These are phyloP conservation scores for Pithecia hirsuta DNA, from an alignment of 2,797 vertebrate genomes.

Conservation along the genomic window DNA sequence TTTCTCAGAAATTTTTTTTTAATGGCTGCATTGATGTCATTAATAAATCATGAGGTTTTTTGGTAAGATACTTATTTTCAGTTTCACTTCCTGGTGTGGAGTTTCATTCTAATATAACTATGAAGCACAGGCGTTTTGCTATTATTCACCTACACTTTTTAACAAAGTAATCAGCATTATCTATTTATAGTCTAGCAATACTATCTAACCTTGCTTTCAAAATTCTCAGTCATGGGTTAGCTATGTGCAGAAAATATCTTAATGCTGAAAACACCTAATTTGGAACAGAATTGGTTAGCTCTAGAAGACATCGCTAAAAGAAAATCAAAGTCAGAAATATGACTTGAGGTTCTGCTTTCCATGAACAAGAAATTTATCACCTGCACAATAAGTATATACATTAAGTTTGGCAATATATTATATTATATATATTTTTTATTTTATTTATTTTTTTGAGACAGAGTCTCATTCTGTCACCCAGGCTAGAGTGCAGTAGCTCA, in stretches of 20 bases:
- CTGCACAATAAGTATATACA: background rate
- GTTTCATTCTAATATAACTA: constrained; percentile 16
- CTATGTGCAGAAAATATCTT: background rate
- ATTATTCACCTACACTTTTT: background rate
- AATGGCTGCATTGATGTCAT: background rate
- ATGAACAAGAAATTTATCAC: background rate
- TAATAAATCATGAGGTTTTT: background rate
- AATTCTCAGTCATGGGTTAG: background rate
- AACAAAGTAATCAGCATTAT: background rate
- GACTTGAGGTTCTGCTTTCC: background rate
- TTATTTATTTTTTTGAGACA: background rate
- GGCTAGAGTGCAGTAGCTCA: background rate
- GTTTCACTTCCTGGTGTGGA: constrained; percentile 3
- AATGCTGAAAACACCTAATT: background rate
- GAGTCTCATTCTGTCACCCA: background rate
- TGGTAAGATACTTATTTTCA: background rate
- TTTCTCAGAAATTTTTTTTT: background rate
- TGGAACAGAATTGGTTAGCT: background rate
- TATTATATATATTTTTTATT: background rate
- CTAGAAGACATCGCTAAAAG: background rate
- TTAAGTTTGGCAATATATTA: background rate
- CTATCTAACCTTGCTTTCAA: background rate
- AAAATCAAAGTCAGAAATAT: constrained; percentile 19
- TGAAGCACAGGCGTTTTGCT: background rate
- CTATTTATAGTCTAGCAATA: background rate